These are phyloP conservation scores for Anthoscopus minutus DNA, from an alignment of 2,113 vertebrate species.

Conservation along the genomic window DNA sequence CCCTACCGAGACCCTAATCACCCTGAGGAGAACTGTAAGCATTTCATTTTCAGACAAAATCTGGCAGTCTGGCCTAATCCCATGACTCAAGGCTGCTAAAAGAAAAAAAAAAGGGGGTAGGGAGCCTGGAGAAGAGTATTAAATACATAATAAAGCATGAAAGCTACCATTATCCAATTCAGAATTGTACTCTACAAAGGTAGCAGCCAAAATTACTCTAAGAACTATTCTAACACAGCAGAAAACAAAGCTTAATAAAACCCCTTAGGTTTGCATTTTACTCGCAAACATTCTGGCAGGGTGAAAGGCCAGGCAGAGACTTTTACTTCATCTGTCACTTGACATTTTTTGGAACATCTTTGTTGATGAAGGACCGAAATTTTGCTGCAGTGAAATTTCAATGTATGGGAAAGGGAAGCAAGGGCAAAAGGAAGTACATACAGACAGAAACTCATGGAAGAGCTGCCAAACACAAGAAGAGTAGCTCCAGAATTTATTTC, in stretches of 20 bases:
- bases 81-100: not conserved
- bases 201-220: not conserved
- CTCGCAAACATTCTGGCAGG: not conserved
- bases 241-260: not conserved
- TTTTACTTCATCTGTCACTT: not conserved
- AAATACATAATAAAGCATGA: not conserved
- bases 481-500: not conserved
- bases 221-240: not conserved
- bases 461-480: not conserved
- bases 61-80: not conserved
- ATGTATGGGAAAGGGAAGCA: not conserved
- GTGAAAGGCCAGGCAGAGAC: not conserved
- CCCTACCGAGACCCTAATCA: not conserved
- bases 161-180: not conserved
- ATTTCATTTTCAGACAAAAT: not conserved
- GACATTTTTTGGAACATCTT: not conserved
- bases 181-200: not conserved
- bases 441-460: not conserved
- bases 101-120: rapidly evolving
- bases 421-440: not conserved
- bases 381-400: not conserved
- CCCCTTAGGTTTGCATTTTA: not conserved
- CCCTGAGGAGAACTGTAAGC: not conserved
- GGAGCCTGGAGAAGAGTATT: too few relatives aligned
- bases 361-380: not conserved